Evolutionary conservation across 23 tunicate genomes (phyloP), one percentile per base, ranked within the genome.

Genomic region (Ascidia mentula): DNA sequence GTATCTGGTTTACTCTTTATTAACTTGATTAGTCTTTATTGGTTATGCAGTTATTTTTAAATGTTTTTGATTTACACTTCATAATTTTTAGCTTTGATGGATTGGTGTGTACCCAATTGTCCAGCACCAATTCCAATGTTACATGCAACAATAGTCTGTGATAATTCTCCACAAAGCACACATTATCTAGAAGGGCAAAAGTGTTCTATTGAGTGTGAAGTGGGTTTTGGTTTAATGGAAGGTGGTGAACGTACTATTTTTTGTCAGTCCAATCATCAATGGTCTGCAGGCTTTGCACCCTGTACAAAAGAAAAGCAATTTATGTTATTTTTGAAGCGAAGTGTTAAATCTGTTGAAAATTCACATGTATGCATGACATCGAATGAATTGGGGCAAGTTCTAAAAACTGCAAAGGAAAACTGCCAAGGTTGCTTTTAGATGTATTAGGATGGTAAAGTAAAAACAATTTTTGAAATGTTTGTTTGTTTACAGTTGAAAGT

Each of bases 171-270:
- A 20, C 4, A 9, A 53, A 53, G 24, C 13, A 28, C 4, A 53
- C 65, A 53, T 9, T 53, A 53, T 28, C 65, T 53, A 9, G 72
- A 78, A 32, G 83, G 83, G 13, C 45, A 72, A 1, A 38, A 12
- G 7, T 85, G 89, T 35, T 37, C 37, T 28, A 53, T 85, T 18
- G 46, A 69, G 6, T 85, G 89, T 40, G 36, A 90, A n/a, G 69
- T 34, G 31, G 96, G 96, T 46, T 85, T 65, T 60, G 69, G 74
- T 69, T 76, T 90, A 31, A 35, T 40, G 36, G 96, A 89, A 18
- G 76, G 76, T 24, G 80, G 22, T 6, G 28, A 53, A 9, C 65
- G 69, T 7, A 84, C 82, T 0, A 34, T 82, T 37, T 79, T 38
- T 18, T 90, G 96, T 46, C 38, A 69, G 31, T 2, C 69, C 5